Evolutionary conservation across 1,140 invertebrate species (phyloP).

Genomic region (Harlomillsia oculata): DNA sequence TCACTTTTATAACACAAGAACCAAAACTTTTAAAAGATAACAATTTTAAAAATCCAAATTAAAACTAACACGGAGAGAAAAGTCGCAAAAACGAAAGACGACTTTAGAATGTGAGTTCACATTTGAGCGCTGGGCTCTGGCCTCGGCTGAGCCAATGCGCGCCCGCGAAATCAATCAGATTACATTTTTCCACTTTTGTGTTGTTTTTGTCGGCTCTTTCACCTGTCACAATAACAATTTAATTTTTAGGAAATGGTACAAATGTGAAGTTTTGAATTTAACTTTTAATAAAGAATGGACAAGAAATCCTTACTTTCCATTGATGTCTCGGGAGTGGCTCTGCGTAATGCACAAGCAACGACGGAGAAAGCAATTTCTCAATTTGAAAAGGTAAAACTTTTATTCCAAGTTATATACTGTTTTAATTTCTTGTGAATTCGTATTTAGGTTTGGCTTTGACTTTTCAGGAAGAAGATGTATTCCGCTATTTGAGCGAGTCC

Average conservation of each 20-base stretch:
- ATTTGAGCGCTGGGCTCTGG: no score
- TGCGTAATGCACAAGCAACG: no score
- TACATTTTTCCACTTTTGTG: no score
- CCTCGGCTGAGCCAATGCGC: no score
- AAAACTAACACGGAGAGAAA: background rate
- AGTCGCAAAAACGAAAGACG: background rate
- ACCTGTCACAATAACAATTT: no score
- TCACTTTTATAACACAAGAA: background rate
- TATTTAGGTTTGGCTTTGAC: background rate
- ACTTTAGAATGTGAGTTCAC: no score
- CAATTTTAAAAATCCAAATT: background rate
- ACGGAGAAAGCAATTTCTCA: background rate
- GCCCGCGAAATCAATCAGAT: no score
- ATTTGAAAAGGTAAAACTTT: background rate
- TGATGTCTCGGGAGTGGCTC: no score
- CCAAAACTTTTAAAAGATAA: background rate
- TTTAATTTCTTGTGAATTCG: background rate
- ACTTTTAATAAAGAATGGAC: no score
- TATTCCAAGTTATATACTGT: background rate
- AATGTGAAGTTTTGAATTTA: no score
- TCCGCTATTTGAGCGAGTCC: background rate
- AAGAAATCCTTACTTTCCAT: background rate
- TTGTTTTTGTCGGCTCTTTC: no score
- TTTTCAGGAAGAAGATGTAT: conserved; percentile 12
- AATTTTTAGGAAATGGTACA: no score